Evolutionary conservation across 2,888 invertebrate species (phyloP).

Genomic region (Phortica okadai): DNA sequence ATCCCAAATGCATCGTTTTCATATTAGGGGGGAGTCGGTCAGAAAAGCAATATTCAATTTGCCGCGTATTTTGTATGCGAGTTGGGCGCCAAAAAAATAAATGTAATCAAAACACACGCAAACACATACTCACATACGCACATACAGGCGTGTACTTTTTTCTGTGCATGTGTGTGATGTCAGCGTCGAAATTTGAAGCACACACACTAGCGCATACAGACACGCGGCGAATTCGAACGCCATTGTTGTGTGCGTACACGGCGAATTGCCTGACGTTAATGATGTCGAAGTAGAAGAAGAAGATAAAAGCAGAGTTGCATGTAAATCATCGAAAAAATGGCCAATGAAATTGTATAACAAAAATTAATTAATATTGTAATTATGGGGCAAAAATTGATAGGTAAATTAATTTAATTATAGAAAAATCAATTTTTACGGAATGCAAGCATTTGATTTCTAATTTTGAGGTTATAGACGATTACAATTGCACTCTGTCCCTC

Average conservation of each 20-base stretch:
- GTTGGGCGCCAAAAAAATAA: slow-evolving; percentile 30
- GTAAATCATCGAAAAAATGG: neutral
- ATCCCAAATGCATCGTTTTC: neutral
- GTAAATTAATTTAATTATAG: no score
- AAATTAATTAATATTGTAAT: neutral
- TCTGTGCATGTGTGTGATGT: slow-evolving; percentile 36
- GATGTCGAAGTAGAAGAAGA: neutral
- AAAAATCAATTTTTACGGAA: no score
- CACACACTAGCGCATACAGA: slow-evolving; percentile 53
- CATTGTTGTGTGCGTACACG: slow-evolving; percentile 42
- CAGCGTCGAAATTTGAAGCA: slow-evolving; percentile 58
- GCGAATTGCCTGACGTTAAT: slow-evolving; percentile 20
- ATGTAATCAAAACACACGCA: slow-evolving; percentile 36
- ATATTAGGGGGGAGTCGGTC: neutral
- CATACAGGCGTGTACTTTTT: slow-evolving; percentile 57
- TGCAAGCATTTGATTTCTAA: no score
- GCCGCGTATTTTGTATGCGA: slow-evolving; percentile 21
- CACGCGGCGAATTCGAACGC: slow-evolving; percentile 57
- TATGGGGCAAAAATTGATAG: no score
- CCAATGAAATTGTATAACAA: slow-evolving; percentile 3
- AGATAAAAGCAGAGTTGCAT: slow-evolving; percentile 9
- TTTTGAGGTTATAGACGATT: no score
- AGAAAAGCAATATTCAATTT: neutral
- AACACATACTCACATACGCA: slow-evolving; percentile 55
- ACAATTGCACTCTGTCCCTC: no score